A percentile compares a stretch with the other conserved stretches of the same genome.
Evolutionary conservation across 2,888 invertebrate species (phyloP).

Genomic region (Lumbricus terrestris): DNA sequence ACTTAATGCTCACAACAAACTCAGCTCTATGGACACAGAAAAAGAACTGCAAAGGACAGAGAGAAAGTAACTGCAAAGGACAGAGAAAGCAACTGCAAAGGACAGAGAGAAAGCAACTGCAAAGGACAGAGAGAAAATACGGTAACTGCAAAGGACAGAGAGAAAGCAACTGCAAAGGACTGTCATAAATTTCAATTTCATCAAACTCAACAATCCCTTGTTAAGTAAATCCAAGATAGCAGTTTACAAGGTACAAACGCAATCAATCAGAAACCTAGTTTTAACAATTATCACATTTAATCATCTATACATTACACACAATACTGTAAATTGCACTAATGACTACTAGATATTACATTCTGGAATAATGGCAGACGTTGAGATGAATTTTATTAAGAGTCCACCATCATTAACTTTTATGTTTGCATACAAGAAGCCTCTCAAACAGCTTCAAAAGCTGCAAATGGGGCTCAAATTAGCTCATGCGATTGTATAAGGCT

Average conservation of each 20-base stretch:
- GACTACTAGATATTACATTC: not conserved
- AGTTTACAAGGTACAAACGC: not conserved
- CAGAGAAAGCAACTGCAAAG: too few species aligned
- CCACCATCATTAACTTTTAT: not conserved
- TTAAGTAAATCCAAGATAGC: not conserved
- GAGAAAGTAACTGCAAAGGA: too few species aligned
- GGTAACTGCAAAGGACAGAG: too few species aligned
- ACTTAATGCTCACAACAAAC: too few species aligned
- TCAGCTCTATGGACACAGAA: too few species aligned
- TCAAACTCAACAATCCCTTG: too few species aligned
- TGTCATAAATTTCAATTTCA: too few species aligned
- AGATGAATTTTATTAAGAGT: not conserved
- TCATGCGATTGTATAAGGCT: not conserved
- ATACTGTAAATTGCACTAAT: not conserved
- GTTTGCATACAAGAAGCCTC: not conserved
- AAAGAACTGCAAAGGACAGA: too few species aligned
- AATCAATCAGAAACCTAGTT: not conserved
- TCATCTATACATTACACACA: not conserved
- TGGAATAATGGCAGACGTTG: not conserved
- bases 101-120: too few species aligned
- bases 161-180: too few species aligned
- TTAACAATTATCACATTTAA: not conserved
- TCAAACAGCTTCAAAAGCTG: not conserved
- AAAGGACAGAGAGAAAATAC: too few species aligned
- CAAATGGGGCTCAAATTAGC: not conserved